phyloP scores from a whole-genome alignment of 1,140 invertebrate genomes.

The Pogonomyrmex californicus region DNA sequence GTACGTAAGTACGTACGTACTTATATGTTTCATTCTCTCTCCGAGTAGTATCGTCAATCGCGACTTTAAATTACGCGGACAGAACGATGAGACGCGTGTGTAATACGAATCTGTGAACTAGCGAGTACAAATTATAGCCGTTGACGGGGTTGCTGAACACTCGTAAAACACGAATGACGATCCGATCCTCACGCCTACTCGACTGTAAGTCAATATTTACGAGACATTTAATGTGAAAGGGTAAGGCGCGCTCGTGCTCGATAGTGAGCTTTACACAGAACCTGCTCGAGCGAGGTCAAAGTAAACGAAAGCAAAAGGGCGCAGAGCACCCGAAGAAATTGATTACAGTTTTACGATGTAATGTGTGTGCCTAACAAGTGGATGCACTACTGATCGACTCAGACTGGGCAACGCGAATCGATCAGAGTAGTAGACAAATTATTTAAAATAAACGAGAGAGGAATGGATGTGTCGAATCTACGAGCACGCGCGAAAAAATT shows the following conservation, averaged over 20 bases:
- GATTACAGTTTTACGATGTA: constrained; percentile 43
- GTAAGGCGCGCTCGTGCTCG: constrained; percentile 10
- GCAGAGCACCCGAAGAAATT: constrained; percentile 17
- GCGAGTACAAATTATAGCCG: constrained; percentile 65
- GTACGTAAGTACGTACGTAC: background rate
- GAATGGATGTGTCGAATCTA: background rate
- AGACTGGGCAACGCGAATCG: background rate
- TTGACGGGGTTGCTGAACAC: constrained; percentile 35
- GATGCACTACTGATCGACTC: background rate
- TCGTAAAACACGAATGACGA: constrained; percentile 67
- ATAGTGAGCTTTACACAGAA: constrained; percentile 17
- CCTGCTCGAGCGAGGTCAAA: constrained; percentile 37
- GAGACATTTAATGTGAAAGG: constrained; percentile 67
- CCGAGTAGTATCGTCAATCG: background rate
- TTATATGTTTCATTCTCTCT: background rate
- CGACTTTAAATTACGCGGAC: background rate
- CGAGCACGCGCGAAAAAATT: background rate
- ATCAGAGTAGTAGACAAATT: background rate
- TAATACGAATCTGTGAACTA: constrained; percentile 41
- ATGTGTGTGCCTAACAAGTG: background rate
- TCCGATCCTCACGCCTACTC: constrained; percentile 67
- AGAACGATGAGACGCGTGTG: background rate
- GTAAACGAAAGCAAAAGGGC: constrained; percentile 37
- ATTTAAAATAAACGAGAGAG: background rate
- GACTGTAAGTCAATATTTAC: constrained; percentile 72